These are phyloP conservation scores for Babylonia areolata DNA, from an alignment of 1,140 invertebrate species.

Conservation along the genomic window DNA sequence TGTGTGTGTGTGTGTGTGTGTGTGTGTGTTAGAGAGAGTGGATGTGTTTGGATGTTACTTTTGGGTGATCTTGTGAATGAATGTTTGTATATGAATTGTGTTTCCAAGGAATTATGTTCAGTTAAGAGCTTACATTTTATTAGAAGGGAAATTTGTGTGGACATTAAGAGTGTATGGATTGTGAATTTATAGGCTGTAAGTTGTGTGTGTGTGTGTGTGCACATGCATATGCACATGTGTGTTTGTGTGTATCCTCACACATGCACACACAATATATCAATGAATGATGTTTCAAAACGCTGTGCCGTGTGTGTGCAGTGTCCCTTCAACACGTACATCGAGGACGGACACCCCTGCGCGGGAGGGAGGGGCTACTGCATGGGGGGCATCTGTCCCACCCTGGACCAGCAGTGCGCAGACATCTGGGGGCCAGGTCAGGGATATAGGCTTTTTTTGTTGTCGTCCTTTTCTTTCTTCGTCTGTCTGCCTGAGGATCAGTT, in stretches of 20 bases:
- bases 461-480: no score
- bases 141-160: no score
- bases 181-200: no score
- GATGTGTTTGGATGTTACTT: no score
- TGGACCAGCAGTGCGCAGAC: conserved; percentile 89
- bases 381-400: conserved; percentile 91
- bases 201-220: conserved; percentile 6
- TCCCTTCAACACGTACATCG: conserved; percentile 90
- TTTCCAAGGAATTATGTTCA: no score
- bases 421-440: conserved; percentile 89
- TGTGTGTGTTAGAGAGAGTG: no score
- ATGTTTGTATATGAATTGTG: not conserved
- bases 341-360: conserved; percentile 91
- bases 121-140: no score
- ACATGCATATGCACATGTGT: not conserved
- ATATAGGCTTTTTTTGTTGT: no score
- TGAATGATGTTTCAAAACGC: not conserved
- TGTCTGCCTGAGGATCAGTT: no score
- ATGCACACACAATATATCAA: no score
- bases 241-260: not conserved
- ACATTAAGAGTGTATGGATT: no score
- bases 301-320: conserved; percentile 80
- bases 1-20: no score
- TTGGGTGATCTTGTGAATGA: not conserved
- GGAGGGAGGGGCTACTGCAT: conserved; percentile 88